Evolutionary conservation across 2,888 invertebrate species (phyloP), one percentile per base, ranked within the genome.

Genomic region (Coenonympha glycerion): DNA sequence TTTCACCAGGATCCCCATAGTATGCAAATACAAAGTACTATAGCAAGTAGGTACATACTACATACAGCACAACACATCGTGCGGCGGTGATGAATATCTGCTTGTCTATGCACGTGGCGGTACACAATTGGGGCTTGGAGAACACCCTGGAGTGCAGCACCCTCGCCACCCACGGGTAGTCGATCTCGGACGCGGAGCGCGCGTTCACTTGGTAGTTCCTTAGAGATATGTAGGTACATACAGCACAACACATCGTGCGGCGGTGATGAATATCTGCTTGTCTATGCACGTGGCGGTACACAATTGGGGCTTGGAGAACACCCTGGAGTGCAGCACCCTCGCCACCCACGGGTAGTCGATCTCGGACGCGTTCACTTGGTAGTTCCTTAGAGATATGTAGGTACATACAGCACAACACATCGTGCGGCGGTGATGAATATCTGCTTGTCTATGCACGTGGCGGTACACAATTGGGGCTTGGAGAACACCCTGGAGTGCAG

Each of bases 381-480:
- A n/a, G n/a, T n/a, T n/a, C n/a, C n/a, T n/a, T n/a, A n/a, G n/a
- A n/a, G n/a, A n/a, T n/a, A n/a, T n/a, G n/a, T n/a, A n/a, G n/a
- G 37, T 48, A 49, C 53, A 40, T 62, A 83, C 83, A 53, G 60
- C 33, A 48, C 53, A 30, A 80, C 56, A 54, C 84, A 84, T 28
- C 74, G 62, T 0, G 75, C 71, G 0, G 82, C 73, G 0, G 81
- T 82, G 4, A 80, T 62, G 42, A 84, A 85, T 30, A 84, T 68
- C 6, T 65, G 66, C 0, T 58, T 30, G 0, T 68, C 62, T 1
- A 83, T 56, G 22, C 79, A 83, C 0, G 55, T 49, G 0, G 79
- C 81, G 0, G 78, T 79, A 50, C 84, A 85, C 2, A 74, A 15
- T 45, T 73, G 64, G 0, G 81, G 80, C 0, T 40, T 2, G 3